Conservation (phyloP, 2,797 vertebrate species). For the Macropus fuliginosus region DNA sequence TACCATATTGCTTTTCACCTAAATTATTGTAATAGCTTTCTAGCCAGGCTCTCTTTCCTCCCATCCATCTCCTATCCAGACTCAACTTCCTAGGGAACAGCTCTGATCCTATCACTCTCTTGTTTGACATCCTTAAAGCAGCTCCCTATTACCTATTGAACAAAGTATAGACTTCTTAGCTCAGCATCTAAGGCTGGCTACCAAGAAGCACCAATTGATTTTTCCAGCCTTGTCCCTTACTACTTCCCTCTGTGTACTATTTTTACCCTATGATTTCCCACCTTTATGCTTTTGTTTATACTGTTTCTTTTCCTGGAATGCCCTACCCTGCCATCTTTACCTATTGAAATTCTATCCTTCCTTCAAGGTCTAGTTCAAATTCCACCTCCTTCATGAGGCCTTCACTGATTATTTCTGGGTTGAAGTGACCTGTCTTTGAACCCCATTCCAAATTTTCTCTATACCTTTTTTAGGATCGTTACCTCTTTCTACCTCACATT, state of each 20-base stretch:
- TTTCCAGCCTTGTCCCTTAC: neutral
- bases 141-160: neutral
- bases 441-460: neutral
- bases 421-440: neutral
- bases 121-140: neutral
- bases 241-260: neutral
- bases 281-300: neutral
- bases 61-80: neutral
- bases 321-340: neutral
- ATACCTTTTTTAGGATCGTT: neutral
- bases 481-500: neutral
- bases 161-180: neutral
- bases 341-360: neutral
- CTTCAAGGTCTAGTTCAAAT: neutral
- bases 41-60: neutral
- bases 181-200: neutral
- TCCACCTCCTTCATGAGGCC: neutral
- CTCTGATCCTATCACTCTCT: neutral
- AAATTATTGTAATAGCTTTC: neutral
- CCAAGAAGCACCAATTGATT: neutral
- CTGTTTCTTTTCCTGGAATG: neutral
- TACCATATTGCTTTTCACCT: neutral
- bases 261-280: neutral
- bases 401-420: neutral
- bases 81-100: neutral